A percentile compares a stretch with the other conserved stretches of the same genome.
These are phyloP conservation scores for Ptychodera flava DNA, from an alignment of 35 echinoderm and acorn worm species.

Conservation along the genomic window DNA sequence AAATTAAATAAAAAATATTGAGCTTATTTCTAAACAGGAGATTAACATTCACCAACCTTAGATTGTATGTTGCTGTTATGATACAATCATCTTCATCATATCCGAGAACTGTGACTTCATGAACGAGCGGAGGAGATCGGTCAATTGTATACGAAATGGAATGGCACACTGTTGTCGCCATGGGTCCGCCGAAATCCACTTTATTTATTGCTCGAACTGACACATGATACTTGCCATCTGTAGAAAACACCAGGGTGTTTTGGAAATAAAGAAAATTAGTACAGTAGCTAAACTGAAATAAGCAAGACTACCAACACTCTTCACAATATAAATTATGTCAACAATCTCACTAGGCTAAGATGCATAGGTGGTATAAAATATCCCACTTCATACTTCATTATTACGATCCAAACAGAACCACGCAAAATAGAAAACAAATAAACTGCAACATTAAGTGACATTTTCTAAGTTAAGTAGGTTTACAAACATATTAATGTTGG, in stretches of 20 bases:
- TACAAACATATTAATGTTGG: neutral
- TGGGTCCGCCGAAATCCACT: conserved; percentile 33
- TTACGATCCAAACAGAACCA: too few relatives aligned
- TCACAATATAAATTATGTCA: neutral
- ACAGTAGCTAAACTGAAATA: neutral
- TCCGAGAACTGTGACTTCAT: conserved; percentile 15
- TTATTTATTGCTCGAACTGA: conserved; percentile 37
- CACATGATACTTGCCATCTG: conserved; percentile 31
- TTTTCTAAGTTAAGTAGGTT: neutral
- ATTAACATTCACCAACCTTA: conserved; percentile 24
- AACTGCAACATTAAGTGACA: too few relatives aligned
- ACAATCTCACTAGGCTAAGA: too few relatives aligned
- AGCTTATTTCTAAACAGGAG: too few relatives aligned
- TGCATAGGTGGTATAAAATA: too few relatives aligned
- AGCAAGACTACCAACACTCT: neutral
- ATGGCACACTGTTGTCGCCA: conserved; percentile 33
- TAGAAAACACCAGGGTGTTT: too few relatives aligned
- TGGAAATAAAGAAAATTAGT: neutral
- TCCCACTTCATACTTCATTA: too few relatives aligned
- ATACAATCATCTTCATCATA: neutral
- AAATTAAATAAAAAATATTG: too few relatives aligned
- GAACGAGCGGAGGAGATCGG: conserved; percentile 21
- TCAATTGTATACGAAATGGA: conserved; percentile 17
- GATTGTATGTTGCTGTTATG: neutral
- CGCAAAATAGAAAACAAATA: too few relatives aligned